Evolutionary conservation across 1,140 invertebrate genomes (phyloP).

Genomic region (Drosophila lini): DNA sequence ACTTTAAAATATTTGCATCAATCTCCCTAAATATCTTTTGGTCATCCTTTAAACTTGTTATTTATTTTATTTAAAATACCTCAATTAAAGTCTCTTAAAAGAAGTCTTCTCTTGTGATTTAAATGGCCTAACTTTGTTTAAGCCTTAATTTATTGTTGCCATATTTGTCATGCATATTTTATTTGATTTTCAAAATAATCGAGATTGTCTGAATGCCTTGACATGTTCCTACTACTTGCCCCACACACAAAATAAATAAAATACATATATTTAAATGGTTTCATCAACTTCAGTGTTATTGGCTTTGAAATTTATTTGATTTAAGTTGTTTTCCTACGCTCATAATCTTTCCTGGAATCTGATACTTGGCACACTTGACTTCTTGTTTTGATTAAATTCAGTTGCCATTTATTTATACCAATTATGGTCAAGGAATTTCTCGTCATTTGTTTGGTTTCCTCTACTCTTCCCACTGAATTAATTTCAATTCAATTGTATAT

Average conservation of each 20-base stretch:
- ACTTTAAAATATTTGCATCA: too few relatives aligned
- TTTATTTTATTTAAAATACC: not conserved
- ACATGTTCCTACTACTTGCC: not conserved
- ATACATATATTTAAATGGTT: conserved; percentile 2
- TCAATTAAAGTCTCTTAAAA: not conserved
- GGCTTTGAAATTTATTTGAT: conserved; percentile 1
- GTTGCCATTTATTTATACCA: conserved; percentile 25
- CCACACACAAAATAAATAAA: conserved; percentile 1
- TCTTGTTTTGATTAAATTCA: conserved; percentile 25
- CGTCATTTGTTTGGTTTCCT: conserved; percentile 7
- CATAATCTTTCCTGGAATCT: conserved; percentile 1
- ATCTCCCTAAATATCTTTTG: too few relatives aligned
- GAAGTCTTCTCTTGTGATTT: too few relatives aligned
- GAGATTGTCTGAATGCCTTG: not conserved
- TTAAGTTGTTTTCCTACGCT: not conserved
- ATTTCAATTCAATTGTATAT: conserved; percentile 38
- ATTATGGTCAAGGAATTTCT: conserved; percentile 19
- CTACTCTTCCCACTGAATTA: conserved; percentile 18
- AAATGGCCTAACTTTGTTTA: not conserved
- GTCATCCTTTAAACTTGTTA: too few relatives aligned
- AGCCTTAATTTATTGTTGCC: conserved; percentile 2
- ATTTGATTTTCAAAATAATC: conserved; percentile 1
- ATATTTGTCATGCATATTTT: conserved; percentile 8
- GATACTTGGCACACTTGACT: conserved; percentile 21
- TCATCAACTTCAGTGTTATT: not conserved